Conservation (phyloP, 1,140 invertebrate genomes). For the Nixonia krombeini region DNA sequence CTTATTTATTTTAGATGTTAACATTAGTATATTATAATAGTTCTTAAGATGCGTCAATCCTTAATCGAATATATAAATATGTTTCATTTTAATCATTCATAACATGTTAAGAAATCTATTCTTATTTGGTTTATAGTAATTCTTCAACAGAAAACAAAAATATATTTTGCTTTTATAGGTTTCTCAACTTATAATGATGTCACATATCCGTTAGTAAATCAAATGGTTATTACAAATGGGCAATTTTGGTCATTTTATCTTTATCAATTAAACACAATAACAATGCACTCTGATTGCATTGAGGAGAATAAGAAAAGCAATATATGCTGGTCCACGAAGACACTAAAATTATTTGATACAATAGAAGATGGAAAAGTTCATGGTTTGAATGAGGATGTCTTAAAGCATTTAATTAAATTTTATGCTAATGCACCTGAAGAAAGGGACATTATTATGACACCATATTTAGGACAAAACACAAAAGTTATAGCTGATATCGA, state of each 20-base stretch:
- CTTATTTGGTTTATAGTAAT: too few species aligned
- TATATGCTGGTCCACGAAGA: conserved; percentile 83
- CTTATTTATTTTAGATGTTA: too few species aligned
- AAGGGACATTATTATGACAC: conserved; percentile 78
- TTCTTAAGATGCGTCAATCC: too few species aligned
- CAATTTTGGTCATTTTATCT: conserved; percentile 85
- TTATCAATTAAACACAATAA: conserved; percentile 91
- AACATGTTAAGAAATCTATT: conserved; percentile 4
- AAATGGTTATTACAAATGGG: conserved; percentile 89
- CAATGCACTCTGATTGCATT: conserved; percentile 75
- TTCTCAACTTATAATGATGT: conserved; percentile 90
- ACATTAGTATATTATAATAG: too few species aligned
- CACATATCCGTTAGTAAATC: conserved; percentile 89
- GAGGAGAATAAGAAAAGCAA: conserved; percentile 81
- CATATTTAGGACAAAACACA: conserved; percentile 77
- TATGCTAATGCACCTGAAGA: conserved; percentile 80
- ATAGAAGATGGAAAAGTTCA: conserved; percentile 81
- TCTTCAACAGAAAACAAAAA: not conserved
- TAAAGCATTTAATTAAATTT: conserved; percentile 82
- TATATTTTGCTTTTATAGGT: conserved; percentile 72
- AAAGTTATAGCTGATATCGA: conserved; percentile 78
- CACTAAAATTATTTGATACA: conserved; percentile 81
- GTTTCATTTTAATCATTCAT: too few species aligned
- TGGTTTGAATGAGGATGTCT: conserved; percentile 85
- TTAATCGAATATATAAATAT: too few species aligned